A percentile compares a stretch with the other conserved stretches of the same genome.
Evolutionary conservation across 2,888 invertebrate genomes (phyloP).

Genomic region (Heliconius hortense): DNA sequence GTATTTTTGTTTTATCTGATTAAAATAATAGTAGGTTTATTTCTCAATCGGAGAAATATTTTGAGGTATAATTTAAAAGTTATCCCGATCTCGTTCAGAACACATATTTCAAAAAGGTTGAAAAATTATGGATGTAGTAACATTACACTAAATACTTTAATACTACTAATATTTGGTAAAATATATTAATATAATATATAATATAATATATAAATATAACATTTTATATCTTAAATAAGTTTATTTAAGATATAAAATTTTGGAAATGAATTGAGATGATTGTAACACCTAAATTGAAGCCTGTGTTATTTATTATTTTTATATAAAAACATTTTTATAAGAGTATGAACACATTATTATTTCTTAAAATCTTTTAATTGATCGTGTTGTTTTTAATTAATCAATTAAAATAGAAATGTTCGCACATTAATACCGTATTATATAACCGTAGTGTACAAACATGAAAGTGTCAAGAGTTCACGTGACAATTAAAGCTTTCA

Average conservation of each 20-base stretch:
- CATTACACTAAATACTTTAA: no score
- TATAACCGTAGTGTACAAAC: not conserved
- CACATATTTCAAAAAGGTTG: no score
- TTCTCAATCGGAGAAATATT: not conserved
- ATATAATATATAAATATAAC: no score
- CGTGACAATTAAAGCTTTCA: conserved; percentile 21
- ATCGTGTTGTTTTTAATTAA: not conserved
- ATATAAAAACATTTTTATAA: no score
- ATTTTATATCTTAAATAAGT: no score
- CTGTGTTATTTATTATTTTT: no score
- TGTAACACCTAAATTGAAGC: no score
- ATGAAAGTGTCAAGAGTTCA: conserved; percentile 10
- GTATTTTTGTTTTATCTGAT: not conserved
- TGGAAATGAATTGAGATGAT: no score
- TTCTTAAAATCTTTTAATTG: not conserved
- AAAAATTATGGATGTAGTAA: no score
- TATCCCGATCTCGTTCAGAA: not conserved
- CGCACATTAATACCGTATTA: conserved; percentile 3
- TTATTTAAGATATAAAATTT: no score
- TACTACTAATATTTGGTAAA: no score
- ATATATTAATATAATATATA: no score
- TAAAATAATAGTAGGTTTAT: not conserved
- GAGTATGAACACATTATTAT: not conserved
- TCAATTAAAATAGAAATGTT: not conserved
- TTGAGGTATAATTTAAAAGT: not conserved